Evolutionary conservation across 2,113 vertebrate genomes (phyloP).

Genomic region (Acrocephalus kingi): DNA sequence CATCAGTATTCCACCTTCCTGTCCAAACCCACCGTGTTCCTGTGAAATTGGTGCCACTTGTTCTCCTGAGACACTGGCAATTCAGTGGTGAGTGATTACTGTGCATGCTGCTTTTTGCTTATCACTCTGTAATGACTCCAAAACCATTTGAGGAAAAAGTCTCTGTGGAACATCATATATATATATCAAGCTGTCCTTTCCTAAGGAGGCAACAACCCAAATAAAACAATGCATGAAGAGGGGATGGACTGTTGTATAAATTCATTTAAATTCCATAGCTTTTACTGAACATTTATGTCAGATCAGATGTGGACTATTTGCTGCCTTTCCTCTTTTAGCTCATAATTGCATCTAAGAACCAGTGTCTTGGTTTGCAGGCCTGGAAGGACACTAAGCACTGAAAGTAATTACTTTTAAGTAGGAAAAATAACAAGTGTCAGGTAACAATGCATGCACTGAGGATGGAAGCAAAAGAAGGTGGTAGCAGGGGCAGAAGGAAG

Average conservation of each 20-base stretch:
- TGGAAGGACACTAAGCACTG: neutral
- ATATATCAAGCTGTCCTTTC: neutral
- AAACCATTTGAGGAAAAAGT: neutral
- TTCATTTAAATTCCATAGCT: neutral
- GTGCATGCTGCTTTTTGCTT: neutral
- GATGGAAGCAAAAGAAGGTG: neutral
- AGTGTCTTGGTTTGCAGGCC: neutral
- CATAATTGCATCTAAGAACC: neutral
- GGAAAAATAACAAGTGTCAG: neutral
- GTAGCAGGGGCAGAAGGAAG: neutral
- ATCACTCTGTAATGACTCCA: neutral
- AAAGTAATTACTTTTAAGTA: neutral
- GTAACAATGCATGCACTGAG: neutral
- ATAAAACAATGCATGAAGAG: neutral
- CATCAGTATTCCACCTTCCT: neutral
- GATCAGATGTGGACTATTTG: neutral
- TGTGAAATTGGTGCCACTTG: neutral
- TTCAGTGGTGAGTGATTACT: neutral
- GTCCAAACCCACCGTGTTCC: neutral
- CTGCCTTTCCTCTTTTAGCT: neutral
- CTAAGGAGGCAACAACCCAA: neutral
- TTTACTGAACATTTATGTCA: neutral
- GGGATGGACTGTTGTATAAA: neutral
- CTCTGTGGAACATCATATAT: neutral
- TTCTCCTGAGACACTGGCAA: neutral